Conservation (phyloP, 1,140 invertebrate species). For the Pentalonia nigronervosa region DNA sequence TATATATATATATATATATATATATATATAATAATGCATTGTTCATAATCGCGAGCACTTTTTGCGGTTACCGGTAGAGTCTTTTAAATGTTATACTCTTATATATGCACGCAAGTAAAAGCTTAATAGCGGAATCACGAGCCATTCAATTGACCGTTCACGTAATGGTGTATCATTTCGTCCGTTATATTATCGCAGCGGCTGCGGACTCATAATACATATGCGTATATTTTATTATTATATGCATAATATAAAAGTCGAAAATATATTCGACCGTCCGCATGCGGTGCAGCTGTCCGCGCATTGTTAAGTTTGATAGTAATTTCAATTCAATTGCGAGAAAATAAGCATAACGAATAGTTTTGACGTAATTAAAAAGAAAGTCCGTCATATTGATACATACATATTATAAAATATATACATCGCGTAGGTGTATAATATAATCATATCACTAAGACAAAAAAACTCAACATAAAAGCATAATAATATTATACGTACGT, state of each 20-base stretch:
- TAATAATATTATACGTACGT: neutral
- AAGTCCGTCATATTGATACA: neutral
- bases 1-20: no score
- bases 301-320: neutral
- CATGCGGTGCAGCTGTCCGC: no score
- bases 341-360: neutral
- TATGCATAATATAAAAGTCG: neutral
- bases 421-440: neutral
- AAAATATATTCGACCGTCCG: constrained; percentile 7
- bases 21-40: neutral
- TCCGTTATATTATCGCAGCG: neutral
- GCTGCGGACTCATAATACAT: neutral
- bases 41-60: constrained; percentile 10
- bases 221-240: neutral
- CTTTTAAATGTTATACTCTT: neutral
- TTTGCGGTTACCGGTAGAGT: neutral
- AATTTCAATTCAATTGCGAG: neutral
- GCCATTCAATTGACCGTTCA: constrained; percentile 42
- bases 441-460: neutral
- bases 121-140: constrained; percentile 49
- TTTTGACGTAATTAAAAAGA: constrained; percentile 31
- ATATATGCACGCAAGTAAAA: neutral
- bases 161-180: constrained; percentile 20
- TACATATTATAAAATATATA: neutral
- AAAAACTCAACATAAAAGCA: neutral